Evolutionary conservation across 2,113 vertebrate genomes (phyloP), one percentile per base, ranked within the genome.

Genomic region (Coptodon bakossiorum): DNA sequence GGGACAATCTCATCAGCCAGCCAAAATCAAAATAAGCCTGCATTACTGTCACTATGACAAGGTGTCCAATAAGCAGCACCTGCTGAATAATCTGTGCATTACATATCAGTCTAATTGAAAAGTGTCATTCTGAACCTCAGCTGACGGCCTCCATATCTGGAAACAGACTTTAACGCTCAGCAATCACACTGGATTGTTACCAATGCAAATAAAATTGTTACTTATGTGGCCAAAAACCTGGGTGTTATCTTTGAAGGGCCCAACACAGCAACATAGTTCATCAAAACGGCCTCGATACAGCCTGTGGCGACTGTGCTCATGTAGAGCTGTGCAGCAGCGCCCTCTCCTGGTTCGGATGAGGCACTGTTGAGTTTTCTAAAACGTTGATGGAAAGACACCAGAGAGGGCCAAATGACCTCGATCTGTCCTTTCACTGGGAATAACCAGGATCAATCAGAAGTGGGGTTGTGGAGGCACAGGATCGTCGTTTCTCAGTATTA

Each of bases 41-140:
- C 83, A 93, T 91, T 88, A 90, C 91, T 90, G 83, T 91, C 91
- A 90, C 82, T 83, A 89, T 86, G 82, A 80, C 61, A 79, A 63
- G 17, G 34, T 52, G 78, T 73, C 66, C 80, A 88, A 82, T 71
- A 54, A 31, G 57, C 9, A 24, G 29, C 22, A 40, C 56, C 36
- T n/a, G 29, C 31, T 59, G 12, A 80, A 2, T 17, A 88, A 52
- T 9, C 56, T 38, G 19, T 38, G 10, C 24, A 31, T 87, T 76
- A 22, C 11, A 10, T 0, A 19, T 45, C 16, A 12, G 43, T 29
- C 24, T 22, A 6, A 34, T 14, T 5, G 27, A 83, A 80, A 89
- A 48, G 43, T 10, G 59, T 24, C 2, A 1, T 43, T 71, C 68
- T 52, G 38, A 22, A 82, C 17, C 17, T 53, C 6, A 53, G 43